Conservation (phyloP, 2,888 invertebrate genomes). For the Lepidochrysops patricia region DNA sequence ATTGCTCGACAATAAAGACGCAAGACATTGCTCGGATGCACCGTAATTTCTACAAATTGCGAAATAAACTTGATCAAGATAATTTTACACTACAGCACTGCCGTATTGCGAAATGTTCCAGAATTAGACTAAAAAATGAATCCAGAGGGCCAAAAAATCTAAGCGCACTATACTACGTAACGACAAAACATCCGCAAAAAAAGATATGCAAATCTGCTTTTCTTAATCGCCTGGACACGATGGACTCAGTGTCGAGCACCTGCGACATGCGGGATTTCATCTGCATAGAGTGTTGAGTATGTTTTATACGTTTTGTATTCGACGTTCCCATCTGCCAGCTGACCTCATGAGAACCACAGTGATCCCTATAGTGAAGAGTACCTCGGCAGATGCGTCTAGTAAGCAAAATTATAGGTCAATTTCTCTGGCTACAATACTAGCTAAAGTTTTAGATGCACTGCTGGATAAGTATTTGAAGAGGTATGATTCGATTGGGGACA, state of each 20-base stretch:
- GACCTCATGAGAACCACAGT: neutral
- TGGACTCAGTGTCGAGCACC: neutral
- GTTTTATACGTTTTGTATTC: neutral
- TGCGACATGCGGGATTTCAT: neutral
- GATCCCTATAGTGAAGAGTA: too few relatives aligned
- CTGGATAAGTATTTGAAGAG: neutral
- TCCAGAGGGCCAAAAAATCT: slow-evolving; percentile 18
- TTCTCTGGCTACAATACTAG: neutral
- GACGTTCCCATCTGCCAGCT: neutral
- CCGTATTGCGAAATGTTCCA: slow-evolving; percentile 18
- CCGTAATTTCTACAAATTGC: slow-evolving; percentile 19
- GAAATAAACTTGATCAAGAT: slow-evolving; percentile 19
- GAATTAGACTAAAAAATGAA: slow-evolving; percentile 17
- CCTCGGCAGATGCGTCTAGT: too few relatives aligned
- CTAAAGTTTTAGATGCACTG: neutral
- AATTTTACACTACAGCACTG: slow-evolving; percentile 19
- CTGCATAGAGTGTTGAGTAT: neutral
- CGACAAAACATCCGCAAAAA: slow-evolving; percentile 20
- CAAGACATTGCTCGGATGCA: slow-evolving; percentile 20
- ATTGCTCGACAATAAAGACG: slow-evolving; percentile 19
- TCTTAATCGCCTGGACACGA: too few relatives aligned
- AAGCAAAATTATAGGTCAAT: too few relatives aligned
- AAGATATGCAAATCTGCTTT: slow-evolving; percentile 17
- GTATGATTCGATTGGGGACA: too few relatives aligned
- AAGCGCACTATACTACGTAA: slow-evolving; percentile 16